A percentile compares a stretch with the other conserved stretches of the same genome.
Evolutionary conservation across 2,797 vertebrate species (phyloP).

Genomic region (Tiaroga cobitis): DNA sequence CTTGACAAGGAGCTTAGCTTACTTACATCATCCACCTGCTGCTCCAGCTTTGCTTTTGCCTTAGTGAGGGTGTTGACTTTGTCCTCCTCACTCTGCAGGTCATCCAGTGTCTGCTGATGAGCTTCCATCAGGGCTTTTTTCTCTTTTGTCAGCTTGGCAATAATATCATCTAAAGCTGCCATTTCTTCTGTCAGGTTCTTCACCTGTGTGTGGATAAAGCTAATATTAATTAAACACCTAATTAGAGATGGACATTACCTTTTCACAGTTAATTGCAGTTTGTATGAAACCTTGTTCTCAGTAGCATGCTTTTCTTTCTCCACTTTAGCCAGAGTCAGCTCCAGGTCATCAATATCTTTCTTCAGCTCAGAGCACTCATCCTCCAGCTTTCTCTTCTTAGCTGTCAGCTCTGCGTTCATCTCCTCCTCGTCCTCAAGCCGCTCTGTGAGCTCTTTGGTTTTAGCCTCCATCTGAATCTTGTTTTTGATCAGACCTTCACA

Average conservation of each 20-base stretch:
- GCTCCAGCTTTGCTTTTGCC: constrained; percentile 87
- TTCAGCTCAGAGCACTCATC: constrained; percentile 87
- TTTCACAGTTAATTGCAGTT: background rate
- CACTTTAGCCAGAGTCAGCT: constrained; percentile 83
- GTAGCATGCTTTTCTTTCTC: constrained; percentile 91
- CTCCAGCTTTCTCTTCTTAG: constrained; percentile 85
- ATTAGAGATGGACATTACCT: background rate
- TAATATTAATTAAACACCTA: background rate
- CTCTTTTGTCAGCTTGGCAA: constrained; percentile 86
- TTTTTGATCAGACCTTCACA: constrained; percentile 88
- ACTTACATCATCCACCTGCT: constrained; percentile 87
- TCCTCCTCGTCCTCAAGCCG: constrained; percentile 84
- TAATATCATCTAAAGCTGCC: constrained; percentile 84
- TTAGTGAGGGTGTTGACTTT: constrained; percentile 90
- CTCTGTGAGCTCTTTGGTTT: constrained; percentile 82
- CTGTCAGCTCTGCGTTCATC: constrained; percentile 82
- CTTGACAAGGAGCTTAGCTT: background rate
- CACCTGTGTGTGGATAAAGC: constrained; percentile 75
- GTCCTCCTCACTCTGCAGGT: constrained; percentile 90
- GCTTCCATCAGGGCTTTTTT: constrained; percentile 90
- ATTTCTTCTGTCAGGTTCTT: constrained; percentile 90
- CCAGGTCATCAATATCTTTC: constrained; percentile 85
- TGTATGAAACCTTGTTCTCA: constrained; percentile 84
- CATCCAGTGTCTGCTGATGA: constrained; percentile 89
- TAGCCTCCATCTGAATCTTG: constrained; percentile 85